Percentiles rank a stretch among this genome's conserved stretches.
Evolutionary conservation across 2,113 vertebrate species (phyloP).

Genomic region (Stegastes partitus): DNA sequence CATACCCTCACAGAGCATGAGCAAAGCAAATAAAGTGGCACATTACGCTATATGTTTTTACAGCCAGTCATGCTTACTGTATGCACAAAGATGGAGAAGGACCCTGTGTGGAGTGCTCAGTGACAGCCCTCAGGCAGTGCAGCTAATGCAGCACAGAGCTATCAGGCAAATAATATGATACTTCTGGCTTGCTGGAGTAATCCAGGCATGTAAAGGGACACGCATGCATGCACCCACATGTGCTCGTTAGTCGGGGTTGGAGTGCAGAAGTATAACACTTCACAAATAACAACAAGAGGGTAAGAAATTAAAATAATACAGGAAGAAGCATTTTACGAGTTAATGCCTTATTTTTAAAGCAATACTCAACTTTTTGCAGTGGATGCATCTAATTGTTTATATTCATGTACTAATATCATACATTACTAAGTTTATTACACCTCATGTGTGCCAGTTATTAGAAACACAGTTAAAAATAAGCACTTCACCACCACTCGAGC

Average conservation of each 20-base stretch:
- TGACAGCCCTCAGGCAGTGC: background rate
- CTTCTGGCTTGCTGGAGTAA: slow-evolving; percentile 36
- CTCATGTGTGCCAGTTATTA: background rate
- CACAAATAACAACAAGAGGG: background rate
- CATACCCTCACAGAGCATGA: too few relatives aligned
- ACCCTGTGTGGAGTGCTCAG: background rate
- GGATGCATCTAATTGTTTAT: background rate
- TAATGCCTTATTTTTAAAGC: background rate
- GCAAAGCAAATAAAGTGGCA: background rate
- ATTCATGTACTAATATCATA: background rate
- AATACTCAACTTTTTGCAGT: too few relatives aligned
- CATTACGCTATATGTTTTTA: background rate
- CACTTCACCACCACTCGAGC: background rate
- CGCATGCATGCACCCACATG: slow-evolving; percentile 32
- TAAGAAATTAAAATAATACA: background rate
- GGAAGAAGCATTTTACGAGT: background rate
- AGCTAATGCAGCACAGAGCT: background rate
- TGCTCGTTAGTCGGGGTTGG: background rate
- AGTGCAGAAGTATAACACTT: background rate
- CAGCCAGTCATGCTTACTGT: background rate
- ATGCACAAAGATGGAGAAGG: background rate
- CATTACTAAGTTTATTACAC: background rate
- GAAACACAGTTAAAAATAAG: background rate
- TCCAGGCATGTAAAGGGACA: slow-evolving; percentile 22
- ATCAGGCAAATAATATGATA: slow-evolving; percentile 29